Base-by-base conservation (phyloP, 2,888 invertebrate genomes). In the Drosophila falleni region DNA sequence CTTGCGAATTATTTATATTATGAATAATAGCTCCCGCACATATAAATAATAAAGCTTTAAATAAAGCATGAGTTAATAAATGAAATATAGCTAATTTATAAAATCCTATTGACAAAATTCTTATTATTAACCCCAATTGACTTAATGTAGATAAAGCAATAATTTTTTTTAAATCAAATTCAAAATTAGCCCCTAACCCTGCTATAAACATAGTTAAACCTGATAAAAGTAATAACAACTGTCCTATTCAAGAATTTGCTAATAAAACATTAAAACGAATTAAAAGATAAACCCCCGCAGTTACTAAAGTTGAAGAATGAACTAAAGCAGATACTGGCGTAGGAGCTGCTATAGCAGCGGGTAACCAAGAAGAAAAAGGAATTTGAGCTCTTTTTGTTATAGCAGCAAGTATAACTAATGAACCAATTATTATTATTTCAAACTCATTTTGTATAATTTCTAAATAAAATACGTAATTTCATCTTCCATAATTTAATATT, bases 301-400 rank as follows among this genome's bases (percentile, higher is more conserved):
- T 96, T 0, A 96, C 96, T 91, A 96, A 94, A 74, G 96, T 96
- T 5, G 59, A 71, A 2, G 65, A 70, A 60, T 70, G 58, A 9
- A 60, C 55, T n/a, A 64, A 42, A 19, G 71, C 68, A 1, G 69
- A 65, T 5, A 69, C 58, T 0, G 56, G 59, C 0, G 68, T 71
- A 1, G 68, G 96, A 47, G 96, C 96, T 0, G 96, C 95, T 92
- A 96, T 96, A 46, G 96, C 96, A 0, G 95, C 95, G 0, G 96
- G 96, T 53, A 96, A 92, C 84, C 96, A 96, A 49, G 95, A 94
- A 72, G 95, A 96, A 95, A 96, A 97, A 50, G 96, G 96, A 94
- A 96, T 95, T 92, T 96, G 96, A 90, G 96, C 96, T 80, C 96
- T 96, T 93, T 96, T 96, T 11, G 65, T 96, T 93, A 96, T 94